Percentiles rank a stretch among this genome's conserved stretches.
Evolutionary conservation across 1,140 invertebrate genomes (phyloP).

Genomic region (Drosophila trapezifrons): DNA sequence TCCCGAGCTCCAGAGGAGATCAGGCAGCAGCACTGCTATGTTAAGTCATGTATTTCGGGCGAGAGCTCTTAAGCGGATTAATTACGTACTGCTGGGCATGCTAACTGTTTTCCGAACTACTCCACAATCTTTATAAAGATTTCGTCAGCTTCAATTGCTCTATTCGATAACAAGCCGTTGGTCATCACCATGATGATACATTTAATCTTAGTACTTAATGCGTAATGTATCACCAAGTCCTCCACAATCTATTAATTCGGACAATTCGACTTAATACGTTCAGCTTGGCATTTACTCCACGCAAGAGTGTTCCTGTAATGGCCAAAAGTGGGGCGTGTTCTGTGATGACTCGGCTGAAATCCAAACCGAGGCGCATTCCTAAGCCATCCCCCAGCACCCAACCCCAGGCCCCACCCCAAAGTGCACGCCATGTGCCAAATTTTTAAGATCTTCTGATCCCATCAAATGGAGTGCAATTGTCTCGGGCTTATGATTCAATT

Average conservation of each 20-base stretch:
- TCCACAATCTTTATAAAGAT: neutral
- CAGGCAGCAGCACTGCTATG: neutral
- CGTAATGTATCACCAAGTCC: neutral
- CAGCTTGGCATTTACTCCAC: constrained; percentile 8
- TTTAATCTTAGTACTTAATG: no score
- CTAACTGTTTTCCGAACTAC: neutral
- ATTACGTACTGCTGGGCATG: constrained; percentile 19
- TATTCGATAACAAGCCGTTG: neutral
- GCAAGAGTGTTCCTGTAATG: constrained; percentile 2
- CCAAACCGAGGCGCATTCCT: constrained; percentile 1
- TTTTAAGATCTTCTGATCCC: constrained; percentile 14
- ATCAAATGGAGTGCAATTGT: constrained; percentile 40
- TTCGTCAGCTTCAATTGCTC: no score
- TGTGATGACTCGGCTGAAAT: constrained; percentile 15
- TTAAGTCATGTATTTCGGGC: constrained; percentile 16
- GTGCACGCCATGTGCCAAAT: constrained; percentile 24
- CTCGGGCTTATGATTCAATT: constrained; percentile 37
- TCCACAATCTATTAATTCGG: neutral
- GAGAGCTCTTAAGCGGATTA: constrained; percentile 14
- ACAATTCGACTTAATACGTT: neutral
- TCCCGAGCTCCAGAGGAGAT: constrained; percentile 1
- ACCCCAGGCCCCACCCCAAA: constrained; percentile 25
- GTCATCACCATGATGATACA: no score
- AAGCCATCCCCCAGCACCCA: constrained; percentile 7
- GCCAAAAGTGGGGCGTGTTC: constrained; percentile 21